Evolutionary conservation across 1,140 invertebrate genomes (phyloP).

Genomic region (Triops longicaudatus): DNA sequence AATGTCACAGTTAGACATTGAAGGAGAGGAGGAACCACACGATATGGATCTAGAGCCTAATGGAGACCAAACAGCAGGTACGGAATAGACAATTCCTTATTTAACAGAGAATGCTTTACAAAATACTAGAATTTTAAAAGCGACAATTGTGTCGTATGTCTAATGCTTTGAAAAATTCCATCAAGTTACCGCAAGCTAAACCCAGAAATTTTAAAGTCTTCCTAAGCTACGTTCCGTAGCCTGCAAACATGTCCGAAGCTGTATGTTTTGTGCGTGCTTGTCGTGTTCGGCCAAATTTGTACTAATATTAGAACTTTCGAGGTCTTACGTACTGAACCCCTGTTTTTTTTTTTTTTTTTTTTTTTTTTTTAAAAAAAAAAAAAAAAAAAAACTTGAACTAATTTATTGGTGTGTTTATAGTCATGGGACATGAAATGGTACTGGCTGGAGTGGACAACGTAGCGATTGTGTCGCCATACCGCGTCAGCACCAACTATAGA

Average conservation of each 20-base stretch:
- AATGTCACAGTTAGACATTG: conserved; percentile 43
- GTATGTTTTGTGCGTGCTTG: too few relatives aligned
- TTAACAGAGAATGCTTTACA: background rate
- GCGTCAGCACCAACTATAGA: conserved; percentile 69
- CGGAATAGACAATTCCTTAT: background rate
- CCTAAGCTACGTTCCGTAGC: too few relatives aligned
- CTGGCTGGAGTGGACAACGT: conserved; percentile 42
- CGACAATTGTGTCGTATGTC: too few relatives aligned
- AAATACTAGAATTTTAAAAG: background rate
- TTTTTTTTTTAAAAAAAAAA: too few relatives aligned
- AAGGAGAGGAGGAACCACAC: conserved; percentile 44
- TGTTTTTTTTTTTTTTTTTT: background rate
- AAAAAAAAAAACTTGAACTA: too few relatives aligned
- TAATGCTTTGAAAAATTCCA: too few relatives aligned
- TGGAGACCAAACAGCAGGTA: conserved; percentile 24
- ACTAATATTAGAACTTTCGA: too few relatives aligned
- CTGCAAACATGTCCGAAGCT: too few relatives aligned
- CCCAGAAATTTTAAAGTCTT: background rate
- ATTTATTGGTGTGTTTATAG: background rate
- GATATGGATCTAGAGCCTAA: conserved; percentile 36
- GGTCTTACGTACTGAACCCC: too few relatives aligned
- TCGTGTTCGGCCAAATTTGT: too few relatives aligned
- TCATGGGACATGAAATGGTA: conserved; percentile 40
- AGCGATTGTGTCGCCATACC: conserved; percentile 73
- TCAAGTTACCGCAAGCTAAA: too few relatives aligned